Percentiles rank a stretch among this genome's conserved stretches.
These are phyloP conservation scores for Styela clava DNA, from an alignment of 23 tunicate genomes.

Conservation along the genomic window DNA sequence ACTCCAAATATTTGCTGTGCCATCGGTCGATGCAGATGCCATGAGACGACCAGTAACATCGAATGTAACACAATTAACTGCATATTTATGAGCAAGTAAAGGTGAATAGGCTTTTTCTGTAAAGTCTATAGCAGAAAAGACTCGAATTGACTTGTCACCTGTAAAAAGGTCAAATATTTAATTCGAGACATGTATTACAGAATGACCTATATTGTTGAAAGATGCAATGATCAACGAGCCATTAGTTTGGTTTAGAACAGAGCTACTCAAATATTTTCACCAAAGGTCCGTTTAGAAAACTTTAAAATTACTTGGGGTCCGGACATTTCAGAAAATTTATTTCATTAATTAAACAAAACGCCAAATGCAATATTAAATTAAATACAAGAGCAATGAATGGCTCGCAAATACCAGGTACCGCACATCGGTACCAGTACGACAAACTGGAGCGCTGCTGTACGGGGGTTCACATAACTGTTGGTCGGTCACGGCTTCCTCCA, in stretches of 20 bases:
- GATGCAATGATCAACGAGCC: not conserved
- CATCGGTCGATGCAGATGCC: slow-evolving; percentile 77
- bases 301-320: too few relatives aligned
- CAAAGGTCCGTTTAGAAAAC: too few relatives aligned
- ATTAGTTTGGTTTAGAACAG: not conserved
- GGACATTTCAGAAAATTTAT: too few relatives aligned
- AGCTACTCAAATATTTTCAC: too few relatives aligned
- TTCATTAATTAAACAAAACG: too few relatives aligned
- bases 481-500: too few relatives aligned
- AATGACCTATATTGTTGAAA: not conserved
- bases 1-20: slow-evolving; percentile 64
- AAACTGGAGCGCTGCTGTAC: too few relatives aligned
- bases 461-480: too few relatives aligned
- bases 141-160: slow-evolving; percentile 87
- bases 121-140: slow-evolving; percentile 51
- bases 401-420: too few relatives aligned
- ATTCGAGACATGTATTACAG: not conserved
- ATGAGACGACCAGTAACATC: slow-evolving; percentile 41
- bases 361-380: too few relatives aligned
- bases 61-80: slow-evolving; percentile 71
- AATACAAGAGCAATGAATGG: too few relatives aligned
- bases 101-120: slow-evolving; percentile 73
- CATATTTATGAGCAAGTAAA: slow-evolving; percentile 62
- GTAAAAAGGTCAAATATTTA: not conserved
- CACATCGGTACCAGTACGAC: too few relatives aligned